Percentiles rank a stretch among this genome's conserved stretches.
Conservation (phyloP, 2,797 vertebrate species). For the Muscicapa striata region DNA sequence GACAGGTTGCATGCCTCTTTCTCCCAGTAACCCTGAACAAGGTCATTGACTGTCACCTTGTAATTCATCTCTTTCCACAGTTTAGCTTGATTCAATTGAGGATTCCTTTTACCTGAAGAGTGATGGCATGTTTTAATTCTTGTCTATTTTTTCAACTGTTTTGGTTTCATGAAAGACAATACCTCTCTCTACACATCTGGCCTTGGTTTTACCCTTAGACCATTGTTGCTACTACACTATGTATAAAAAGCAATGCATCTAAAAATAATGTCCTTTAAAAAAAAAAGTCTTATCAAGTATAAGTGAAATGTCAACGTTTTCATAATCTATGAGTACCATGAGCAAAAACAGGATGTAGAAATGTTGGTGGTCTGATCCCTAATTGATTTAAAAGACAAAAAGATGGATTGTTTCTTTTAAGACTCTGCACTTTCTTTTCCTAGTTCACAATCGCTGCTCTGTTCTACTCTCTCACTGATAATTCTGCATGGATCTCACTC, state of each 20-base stretch:
- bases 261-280: not conserved
- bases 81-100: not conserved
- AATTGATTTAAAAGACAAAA: slow-evolving; percentile 27
- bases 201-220: not conserved
- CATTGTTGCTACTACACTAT: not conserved
- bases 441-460: not conserved
- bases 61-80: not conserved
- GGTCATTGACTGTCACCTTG: not conserved
- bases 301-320: slow-evolving; percentile 19
- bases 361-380: slow-evolving; percentile 15
- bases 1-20: not conserved
- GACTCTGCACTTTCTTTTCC: not conserved
- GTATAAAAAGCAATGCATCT: not conserved
- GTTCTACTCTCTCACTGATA: not conserved
- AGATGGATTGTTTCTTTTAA: slow-evolving; percentile 31
- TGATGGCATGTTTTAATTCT: not conserved
- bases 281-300: not conserved
- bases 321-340: not conserved
- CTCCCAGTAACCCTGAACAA: not conserved
- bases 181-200: not conserved
- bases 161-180: not conserved
- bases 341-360: slow-evolving; percentile 33
- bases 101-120: not conserved
- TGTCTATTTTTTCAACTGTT: not conserved
- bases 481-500: not conserved